phyloP scores from a whole-genome alignment of 1,140 invertebrate species.

The Nephotettix cincticeps region DNA sequence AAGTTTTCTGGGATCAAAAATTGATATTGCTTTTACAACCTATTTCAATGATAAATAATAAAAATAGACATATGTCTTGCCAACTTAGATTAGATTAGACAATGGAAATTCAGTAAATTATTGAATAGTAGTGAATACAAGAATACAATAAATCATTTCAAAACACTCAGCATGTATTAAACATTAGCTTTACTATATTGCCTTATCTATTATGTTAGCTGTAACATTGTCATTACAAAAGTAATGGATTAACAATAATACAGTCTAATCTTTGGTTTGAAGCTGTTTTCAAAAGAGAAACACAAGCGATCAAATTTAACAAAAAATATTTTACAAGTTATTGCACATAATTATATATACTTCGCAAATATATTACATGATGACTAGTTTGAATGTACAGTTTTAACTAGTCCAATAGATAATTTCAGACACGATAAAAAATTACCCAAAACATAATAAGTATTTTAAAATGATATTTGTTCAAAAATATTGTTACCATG shows the following conservation, averaged over 20 bases:
- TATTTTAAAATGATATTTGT: too few species aligned
- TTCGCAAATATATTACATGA: background rate
- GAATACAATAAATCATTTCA: constrained; percentile 1
- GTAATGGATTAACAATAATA: constrained; percentile 9
- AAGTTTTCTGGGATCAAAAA: too few species aligned
- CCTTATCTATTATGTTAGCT: background rate
- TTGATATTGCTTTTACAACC: too few species aligned
- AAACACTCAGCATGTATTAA: background rate
- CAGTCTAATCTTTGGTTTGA: constrained; percentile 20
- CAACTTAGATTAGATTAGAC: too few species aligned
- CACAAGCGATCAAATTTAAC: background rate
- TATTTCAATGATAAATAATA: too few species aligned
- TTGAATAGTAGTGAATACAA: too few species aligned
- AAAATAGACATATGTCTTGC: too few species aligned
- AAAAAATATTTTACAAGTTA: background rate
- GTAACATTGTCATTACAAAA: constrained; percentile 9
- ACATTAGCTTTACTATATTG: background rate
- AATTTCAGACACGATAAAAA: too few species aligned
- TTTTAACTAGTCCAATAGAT: too few species aligned
- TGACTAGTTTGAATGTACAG: background rate
- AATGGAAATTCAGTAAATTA: too few species aligned
- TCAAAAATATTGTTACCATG: too few species aligned
- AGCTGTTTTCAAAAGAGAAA: constrained; percentile 13
- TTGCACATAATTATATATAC: background rate
- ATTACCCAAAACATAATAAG: too few species aligned